Base-by-base conservation (phyloP, 2,888 invertebrate species). In the Caenorhabditis panamensis region DNA sequence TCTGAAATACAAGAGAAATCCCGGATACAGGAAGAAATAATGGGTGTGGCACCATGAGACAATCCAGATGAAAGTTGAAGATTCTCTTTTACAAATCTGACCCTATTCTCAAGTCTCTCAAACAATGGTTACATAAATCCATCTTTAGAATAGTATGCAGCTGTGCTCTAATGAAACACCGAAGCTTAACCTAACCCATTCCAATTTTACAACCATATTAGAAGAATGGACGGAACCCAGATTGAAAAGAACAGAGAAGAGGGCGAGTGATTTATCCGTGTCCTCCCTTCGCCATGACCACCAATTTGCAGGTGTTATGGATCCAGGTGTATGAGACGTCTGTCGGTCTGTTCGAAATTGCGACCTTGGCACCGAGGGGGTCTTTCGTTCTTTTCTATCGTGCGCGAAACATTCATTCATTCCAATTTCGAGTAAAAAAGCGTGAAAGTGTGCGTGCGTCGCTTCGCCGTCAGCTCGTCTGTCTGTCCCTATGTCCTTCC, bases 321-420 rank as follows among this genome's bases (percentile, higher is more conserved):
- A 73, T 73, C 75, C 75, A 75, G 75, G 66, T 75, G 75, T 75
- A 61, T 75, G 73, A 73, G 73, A 76, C 68, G 68, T 67, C 66
- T 54, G 62, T 61, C 67, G 75, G 66, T 75, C 75, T 67, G 67
- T 67, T 68, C 63, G 76, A 63, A 76, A 67, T 76, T 68, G 75
- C 76, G 76, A 76, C 76, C 68, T 68, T 77, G 77, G 69, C 49
- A 59, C 26, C 28, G 51, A 58, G 47, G 44, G 20, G 28, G 54
- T 31, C 54, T 53, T 47, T 56, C 49, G 63, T 6, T 63, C 5
- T 31, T 6, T 31, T 9, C 5, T 31, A 6, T 4, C 31, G 31
- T 77, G 77, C 77, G 77, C 77, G 77, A 77, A 77, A 77, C 77
- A 69, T 69, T 41, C 41, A 41, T 41, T 41, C 41, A 41, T 41